Base-by-base conservation (phyloP, 1,140 invertebrate species). In the Cyclina sinensis region DNA sequence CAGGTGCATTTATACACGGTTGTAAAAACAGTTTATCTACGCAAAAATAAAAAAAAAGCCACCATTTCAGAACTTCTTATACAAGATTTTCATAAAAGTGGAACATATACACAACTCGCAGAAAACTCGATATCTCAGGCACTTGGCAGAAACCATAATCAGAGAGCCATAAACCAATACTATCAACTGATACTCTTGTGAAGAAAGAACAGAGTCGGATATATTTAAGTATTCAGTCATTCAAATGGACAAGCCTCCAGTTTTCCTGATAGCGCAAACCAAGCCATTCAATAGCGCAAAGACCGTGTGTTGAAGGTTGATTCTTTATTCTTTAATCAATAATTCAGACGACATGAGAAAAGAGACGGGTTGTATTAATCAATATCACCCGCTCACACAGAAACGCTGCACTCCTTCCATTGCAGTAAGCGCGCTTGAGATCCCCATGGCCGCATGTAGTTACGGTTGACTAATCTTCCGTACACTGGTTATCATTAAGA, bases 271-370 rank as follows among this genome's bases (percentile, higher is more conserved):
- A 70, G 32, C 65, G 21, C n/a, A 70, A 70, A 70, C 65, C 32
- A 39, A 1, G 14, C 32, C 32, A 70, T 70, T 37, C 32, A 70
- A 70, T 70, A 70, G 2, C 30, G 65, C 32, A 39, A 70, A 70
- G 65, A 39, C 65, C 65, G 21, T 21, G 11, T 27, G 65, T 70
- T 70, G 65, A 70, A 35, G 32, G 65, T 70, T 70, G 65, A 70
- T 70, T 70, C 65, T 70, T 70, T 70, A 70, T 70, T 70, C 65
- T 70, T 70, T 27, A 70, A 81, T 81, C 79, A 81, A 81, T 81
- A 81, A 81, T 81, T 81, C 79, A 81, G 79, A 81, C 27, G 79
- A 62, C 79, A 65, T 18, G 46, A 62, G 57, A 59, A 43, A 81
- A 81, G 54, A 78, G 79, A 70, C 32, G 14, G 65, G 35, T 70